phyloP scores from a whole-genome alignment of 2,797 vertebrate species.

The Tadarida brasiliensis region DNA sequence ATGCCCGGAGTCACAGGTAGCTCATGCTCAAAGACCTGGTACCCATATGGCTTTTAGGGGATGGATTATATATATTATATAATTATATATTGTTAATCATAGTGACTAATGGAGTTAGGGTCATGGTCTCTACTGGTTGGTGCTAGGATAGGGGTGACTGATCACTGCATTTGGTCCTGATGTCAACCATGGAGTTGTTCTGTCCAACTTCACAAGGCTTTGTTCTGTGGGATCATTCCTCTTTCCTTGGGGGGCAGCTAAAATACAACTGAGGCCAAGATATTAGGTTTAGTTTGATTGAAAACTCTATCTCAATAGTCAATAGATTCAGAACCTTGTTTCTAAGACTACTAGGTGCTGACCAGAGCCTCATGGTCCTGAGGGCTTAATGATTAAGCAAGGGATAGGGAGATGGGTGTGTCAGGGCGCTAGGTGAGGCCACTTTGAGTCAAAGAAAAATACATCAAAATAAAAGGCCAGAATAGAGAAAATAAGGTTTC shows the following conservation, averaged over 20 bases:
- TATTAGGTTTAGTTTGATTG: neutral
- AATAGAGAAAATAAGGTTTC: neutral
- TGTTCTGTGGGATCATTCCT: neutral
- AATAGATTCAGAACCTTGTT: neutral
- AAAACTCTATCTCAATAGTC: neutral
- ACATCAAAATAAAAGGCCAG: neutral
- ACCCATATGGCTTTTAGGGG: neutral
- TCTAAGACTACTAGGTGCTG: neutral
- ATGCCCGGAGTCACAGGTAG: neutral
- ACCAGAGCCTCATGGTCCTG: neutral
- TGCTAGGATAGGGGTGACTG: neutral
- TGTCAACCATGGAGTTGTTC: neutral
- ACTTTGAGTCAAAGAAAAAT: neutral
- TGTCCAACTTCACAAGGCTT: neutral
- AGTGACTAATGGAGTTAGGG: neutral
- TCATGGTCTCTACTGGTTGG: neutral
- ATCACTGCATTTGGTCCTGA: neutral
- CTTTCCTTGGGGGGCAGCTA: neutral
- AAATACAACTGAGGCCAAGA: neutral
- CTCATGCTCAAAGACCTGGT: neutral
- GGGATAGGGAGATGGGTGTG: neutral
- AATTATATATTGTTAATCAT: neutral
- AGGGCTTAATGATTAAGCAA: neutral
- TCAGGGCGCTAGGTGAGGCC: neutral
- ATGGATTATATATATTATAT: neutral